Conservation (phyloP, 2,797 vertebrate genomes). For the Anguilla pacifica region DNA sequence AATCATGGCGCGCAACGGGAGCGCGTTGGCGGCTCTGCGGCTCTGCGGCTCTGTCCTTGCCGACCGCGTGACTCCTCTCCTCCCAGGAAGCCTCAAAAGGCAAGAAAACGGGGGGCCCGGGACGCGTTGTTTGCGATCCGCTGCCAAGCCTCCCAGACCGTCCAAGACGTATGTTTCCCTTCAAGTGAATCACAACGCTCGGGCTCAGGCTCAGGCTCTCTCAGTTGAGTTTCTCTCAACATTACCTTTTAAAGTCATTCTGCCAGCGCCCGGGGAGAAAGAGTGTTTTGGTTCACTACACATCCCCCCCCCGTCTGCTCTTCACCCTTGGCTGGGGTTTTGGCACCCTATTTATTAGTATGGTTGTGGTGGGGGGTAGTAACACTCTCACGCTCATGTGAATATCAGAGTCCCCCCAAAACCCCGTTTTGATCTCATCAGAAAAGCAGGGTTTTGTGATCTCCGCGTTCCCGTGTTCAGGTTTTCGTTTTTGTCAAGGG, state of each 20-base stretch:
- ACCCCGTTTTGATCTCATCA: neutral
- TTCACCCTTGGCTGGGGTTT: neutral
- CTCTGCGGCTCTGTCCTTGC: neutral
- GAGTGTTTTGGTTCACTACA: conserved; percentile 42
- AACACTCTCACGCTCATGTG: conserved; percentile 14
- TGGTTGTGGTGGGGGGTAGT: neutral
- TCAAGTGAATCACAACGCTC: conserved; percentile 36
- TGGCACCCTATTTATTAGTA: conserved; percentile 49
- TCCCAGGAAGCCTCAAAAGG: conserved; percentile 64
- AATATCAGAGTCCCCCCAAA: neutral
- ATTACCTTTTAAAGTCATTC: conserved; percentile 76
- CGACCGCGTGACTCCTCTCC: neutral
- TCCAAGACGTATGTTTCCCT: conserved; percentile 57
- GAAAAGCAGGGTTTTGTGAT: neutral
- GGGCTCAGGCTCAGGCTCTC: conserved; percentile 39
- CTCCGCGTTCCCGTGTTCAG: neutral
- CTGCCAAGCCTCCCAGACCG: conserved; percentile 46
- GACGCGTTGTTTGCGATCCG: conserved; percentile 40
- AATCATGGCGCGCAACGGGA: conserved; percentile 31
- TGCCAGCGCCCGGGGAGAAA: conserved; percentile 36
- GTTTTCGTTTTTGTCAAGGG: neutral
- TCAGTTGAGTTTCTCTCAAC: conserved; percentile 18
- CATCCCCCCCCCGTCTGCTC: neutral
- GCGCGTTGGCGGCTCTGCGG: neutral
- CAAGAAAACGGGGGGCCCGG: conserved; percentile 46